These are phyloP conservation scores for Paracentrotus lividus DNA, from an alignment of 53 echinoderm and acorn worm genomes.

Conservation along the genomic window DNA sequence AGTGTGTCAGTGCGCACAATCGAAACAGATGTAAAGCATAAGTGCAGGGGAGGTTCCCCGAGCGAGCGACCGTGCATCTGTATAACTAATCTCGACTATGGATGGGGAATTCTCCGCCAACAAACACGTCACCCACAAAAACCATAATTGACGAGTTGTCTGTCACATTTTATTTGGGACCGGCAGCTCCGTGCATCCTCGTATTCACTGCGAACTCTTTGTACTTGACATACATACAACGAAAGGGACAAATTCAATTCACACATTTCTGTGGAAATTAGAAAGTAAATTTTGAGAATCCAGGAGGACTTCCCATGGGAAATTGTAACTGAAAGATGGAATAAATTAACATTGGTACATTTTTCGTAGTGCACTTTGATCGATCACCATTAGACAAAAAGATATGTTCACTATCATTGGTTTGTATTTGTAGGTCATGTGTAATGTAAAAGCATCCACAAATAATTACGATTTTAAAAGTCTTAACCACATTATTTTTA, in stretches of 20 bases:
- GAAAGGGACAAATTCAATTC: slow-evolving; percentile 36
- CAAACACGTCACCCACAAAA: slow-evolving; percentile 45
- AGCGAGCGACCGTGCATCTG: slow-evolving; percentile 2
- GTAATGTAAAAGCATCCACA: too few relatives aligned
- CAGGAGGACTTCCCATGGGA: slow-evolving; percentile 14
- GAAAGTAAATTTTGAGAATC: slow-evolving; percentile 32
- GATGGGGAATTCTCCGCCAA: slow-evolving; percentile 28
- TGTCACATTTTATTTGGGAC: slow-evolving; percentile 45
- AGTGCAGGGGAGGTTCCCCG: slow-evolving; percentile 56
- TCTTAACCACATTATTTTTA: too few relatives aligned
- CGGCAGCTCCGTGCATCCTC: slow-evolving; percentile 38
- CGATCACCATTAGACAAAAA: not conserved
- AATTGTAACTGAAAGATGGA: not conserved
- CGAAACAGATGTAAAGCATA: slow-evolving; percentile 59
- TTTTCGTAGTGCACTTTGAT: not conserved
- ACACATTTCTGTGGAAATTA: slow-evolving; percentile 22
- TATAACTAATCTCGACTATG: slow-evolving; percentile 43
- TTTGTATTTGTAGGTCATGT: not conserved
- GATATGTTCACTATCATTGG: not conserved
- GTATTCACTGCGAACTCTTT: slow-evolving; percentile 21
- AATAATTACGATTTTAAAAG: too few relatives aligned
- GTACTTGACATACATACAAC: slow-evolving; percentile 41
- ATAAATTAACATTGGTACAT: not conserved
- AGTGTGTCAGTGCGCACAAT: slow-evolving; percentile 59
- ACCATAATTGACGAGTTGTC: slow-evolving; percentile 36